Evolutionary conservation across 2,888 invertebrate species (phyloP).

Genomic region (Trachelus troglodyta): DNA sequence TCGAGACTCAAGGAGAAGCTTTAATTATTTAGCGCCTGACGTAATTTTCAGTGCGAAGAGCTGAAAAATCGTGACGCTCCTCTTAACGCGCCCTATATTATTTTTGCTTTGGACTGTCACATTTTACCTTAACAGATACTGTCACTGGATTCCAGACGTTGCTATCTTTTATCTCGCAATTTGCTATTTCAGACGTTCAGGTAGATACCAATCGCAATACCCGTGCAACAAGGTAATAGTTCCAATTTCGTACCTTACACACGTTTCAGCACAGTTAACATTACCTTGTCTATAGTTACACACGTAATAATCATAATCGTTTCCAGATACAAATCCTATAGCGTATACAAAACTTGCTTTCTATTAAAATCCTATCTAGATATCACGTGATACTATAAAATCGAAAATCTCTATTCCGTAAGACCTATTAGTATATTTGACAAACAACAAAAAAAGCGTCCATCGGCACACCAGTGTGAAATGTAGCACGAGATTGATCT

Average conservation of each 20-base stretch:
- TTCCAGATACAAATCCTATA: neutral
- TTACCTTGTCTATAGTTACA: neutral
- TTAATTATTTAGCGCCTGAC: neutral
- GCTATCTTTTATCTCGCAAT: neutral
- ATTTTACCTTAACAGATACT: neutral
- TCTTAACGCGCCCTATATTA: neutral
- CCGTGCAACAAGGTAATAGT: neutral
- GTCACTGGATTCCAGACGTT: neutral
- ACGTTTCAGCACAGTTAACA: neutral
- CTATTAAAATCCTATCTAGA: neutral
- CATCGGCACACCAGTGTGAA: neutral
- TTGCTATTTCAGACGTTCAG: neutral
- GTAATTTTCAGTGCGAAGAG: neutral
- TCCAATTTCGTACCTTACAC: neutral
- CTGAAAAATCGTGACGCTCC: neutral
- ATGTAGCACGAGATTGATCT: neutral
- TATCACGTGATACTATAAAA: neutral
- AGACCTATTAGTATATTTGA: too few species aligned
- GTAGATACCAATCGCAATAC: neutral
- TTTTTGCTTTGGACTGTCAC: neutral
- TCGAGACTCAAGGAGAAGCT: neutral
- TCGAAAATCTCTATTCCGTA: neutral
- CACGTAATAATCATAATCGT: neutral
- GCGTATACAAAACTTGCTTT: neutral
- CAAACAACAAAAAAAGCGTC: neutral